Percentiles rank a stretch among this genome's conserved stretches.
These are phyloP conservation scores for Marisa cornuarietis DNA, from an alignment of 1,140 invertebrate genomes.

Conservation along the genomic window DNA sequence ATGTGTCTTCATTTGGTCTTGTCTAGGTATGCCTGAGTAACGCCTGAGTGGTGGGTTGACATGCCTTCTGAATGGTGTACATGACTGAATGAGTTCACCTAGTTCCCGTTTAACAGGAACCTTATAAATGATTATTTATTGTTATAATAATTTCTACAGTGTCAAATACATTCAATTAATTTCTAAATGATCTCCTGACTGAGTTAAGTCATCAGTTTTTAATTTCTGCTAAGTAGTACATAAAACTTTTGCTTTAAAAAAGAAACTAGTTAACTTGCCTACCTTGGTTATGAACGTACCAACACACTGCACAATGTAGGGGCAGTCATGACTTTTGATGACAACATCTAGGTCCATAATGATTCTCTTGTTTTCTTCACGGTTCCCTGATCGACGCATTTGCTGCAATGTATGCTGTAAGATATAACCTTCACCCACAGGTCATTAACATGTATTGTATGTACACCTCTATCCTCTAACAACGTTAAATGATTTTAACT, in stretches of 20 bases:
- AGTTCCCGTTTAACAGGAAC: neutral
- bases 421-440: too few species aligned
- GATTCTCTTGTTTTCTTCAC: slow-evolving; percentile 96
- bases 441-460: too few species aligned
- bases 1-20: too few species aligned
- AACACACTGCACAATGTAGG: slow-evolving; percentile 95
- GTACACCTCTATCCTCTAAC: too few species aligned
- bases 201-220: neutral
- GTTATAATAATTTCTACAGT: neutral
- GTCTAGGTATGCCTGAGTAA: too few species aligned
- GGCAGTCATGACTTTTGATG: slow-evolving; percentile 94
- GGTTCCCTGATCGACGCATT: slow-evolving; percentile 96
- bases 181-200: neutral
- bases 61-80: too few species aligned
- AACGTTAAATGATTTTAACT: too few species aligned
- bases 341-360: slow-evolving; percentile 99
- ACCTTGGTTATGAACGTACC: slow-evolving; percentile 94
- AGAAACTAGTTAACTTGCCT: too few species aligned
- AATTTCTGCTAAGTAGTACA: too few species aligned
- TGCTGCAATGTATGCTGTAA: slow-evolving; percentile 72
- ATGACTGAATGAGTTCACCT: neutral
- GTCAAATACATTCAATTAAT: neutral
- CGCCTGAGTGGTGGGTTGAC: too few species aligned
- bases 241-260: too few species aligned
- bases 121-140: neutral